A percentile compares a stretch with the other conserved stretches of the same genome.
Evolutionary conservation across 2,113 vertebrate species (phyloP).

Genomic region (Bettongia penicillata): DNA sequence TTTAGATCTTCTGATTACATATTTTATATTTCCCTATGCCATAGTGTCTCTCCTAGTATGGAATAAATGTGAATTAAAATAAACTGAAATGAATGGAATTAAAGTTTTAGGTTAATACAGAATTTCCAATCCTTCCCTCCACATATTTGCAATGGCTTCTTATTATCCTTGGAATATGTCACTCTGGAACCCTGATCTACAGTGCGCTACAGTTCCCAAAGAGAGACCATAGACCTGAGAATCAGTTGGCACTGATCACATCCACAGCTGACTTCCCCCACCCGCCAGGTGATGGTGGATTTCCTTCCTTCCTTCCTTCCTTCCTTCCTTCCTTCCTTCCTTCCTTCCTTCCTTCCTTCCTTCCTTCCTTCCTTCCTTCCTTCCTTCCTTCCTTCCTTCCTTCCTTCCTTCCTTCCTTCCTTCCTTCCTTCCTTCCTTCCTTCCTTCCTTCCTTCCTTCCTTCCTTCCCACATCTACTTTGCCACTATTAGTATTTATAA

Average conservation of each 20-base stretch:
- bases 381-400: background rate
- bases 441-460: background rate
- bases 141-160: background rate
- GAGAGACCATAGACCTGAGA: background rate
- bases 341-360: background rate
- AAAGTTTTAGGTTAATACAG: background rate
- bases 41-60: background rate
- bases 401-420: background rate
- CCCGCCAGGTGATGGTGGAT: background rate
- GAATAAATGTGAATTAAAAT: background rate
- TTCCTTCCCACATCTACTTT: background rate
- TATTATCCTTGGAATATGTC: conserved; percentile 4
- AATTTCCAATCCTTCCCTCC: background rate
- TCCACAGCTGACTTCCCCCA: background rate
- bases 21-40: background rate
- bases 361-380: background rate
- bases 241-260: background rate
- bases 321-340: background rate
- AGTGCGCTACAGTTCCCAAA: background rate
- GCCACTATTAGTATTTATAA: background rate
- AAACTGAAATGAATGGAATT: background rate
- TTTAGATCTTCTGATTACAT: background rate
- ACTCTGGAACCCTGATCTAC: background rate
- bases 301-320: background rate
- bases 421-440: background rate